Conservation (phyloP, 2,113 vertebrate species). For the Elephantulus edwardii region DNA sequence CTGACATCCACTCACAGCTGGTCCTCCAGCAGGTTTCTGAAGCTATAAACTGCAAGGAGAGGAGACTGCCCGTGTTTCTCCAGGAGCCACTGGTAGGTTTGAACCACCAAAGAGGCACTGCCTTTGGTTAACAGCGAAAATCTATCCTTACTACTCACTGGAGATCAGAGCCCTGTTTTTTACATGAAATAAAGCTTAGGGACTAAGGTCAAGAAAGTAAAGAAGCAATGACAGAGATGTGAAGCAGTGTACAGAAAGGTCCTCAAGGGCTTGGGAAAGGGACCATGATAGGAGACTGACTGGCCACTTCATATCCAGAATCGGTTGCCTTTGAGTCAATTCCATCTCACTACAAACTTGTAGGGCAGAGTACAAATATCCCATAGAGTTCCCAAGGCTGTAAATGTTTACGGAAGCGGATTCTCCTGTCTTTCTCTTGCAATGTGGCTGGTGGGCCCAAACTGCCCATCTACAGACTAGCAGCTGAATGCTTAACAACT, state of each 20-base stretch:
- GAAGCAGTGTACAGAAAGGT: not conserved
- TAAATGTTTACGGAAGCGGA: not conserved
- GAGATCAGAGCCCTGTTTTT: not conserved
- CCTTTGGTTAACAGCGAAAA: too few relatives aligned
- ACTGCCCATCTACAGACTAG: not conserved
- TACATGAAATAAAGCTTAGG: not conserved
- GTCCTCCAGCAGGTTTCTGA: too few relatives aligned
- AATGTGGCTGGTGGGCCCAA: not conserved
- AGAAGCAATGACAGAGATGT: slow-evolving; percentile 29
- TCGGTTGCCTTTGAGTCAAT: not conserved
- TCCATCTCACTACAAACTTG: not conserved
- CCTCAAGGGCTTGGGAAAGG: not conserved
- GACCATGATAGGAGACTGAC: not conserved
- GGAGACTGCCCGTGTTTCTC: too few relatives aligned
- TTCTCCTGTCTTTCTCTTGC: not conserved
- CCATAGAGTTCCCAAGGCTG: not conserved
- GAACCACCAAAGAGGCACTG: too few relatives aligned
- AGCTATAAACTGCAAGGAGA: too few relatives aligned
- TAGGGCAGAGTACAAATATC: not conserved
- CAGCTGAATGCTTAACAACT: not conserved
- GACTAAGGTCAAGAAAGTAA: slow-evolving; percentile 21
- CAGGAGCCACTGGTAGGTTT: too few relatives aligned
- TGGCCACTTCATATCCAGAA: not conserved
- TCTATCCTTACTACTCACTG: too few relatives aligned
- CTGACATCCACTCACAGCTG: too few relatives aligned